A percentile compares a stretch with the other conserved stretches of the same genome.
phyloP scores from a whole-genome alignment of 2,113 vertebrate species.

The Ageneiosus marmoratus region DNA sequence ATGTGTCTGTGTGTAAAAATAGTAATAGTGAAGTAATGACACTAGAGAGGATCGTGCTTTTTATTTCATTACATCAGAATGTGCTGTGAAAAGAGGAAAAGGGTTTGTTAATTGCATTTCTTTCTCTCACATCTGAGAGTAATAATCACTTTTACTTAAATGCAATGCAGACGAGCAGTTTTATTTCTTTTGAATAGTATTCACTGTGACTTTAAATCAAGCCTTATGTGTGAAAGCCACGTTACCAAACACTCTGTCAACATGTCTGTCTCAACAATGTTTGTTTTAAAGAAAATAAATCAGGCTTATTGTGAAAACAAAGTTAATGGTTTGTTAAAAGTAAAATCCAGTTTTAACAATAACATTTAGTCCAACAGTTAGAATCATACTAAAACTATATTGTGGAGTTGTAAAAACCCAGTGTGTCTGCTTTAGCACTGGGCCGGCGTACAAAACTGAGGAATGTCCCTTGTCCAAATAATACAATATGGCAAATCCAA shows the following conservation, averaged over 20 bases:
- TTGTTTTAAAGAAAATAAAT: slow-evolving; percentile 5
- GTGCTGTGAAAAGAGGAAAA: not conserved
- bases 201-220: slow-evolving; percentile 36
- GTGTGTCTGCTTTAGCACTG: not conserved
- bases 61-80: not conserved
- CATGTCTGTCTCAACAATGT: not conserved
- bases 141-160: slow-evolving; percentile 42
- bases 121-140: slow-evolving; percentile 41
- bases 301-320: slow-evolving; percentile 1
- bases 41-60: not conserved
- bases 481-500: slow-evolving; percentile 22
- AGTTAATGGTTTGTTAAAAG: not conserved
- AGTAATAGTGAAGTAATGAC: not conserved
- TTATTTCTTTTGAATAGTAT: slow-evolving; percentile 10
- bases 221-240: slow-evolving; percentile 11
- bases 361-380: not conserved
- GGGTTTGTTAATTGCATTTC: not conserved
- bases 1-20: not conserved
- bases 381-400: not conserved
- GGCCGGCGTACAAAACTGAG: not conserved
- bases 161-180: slow-evolving; percentile 11
- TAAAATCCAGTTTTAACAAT: not conserved
- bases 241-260: slow-evolving; percentile 8
- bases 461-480: slow-evolving; percentile 14
- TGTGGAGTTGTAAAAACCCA: not conserved